Conservation (phyloP, 2,797 vertebrate species). For the Pitangus sulphuratus region DNA sequence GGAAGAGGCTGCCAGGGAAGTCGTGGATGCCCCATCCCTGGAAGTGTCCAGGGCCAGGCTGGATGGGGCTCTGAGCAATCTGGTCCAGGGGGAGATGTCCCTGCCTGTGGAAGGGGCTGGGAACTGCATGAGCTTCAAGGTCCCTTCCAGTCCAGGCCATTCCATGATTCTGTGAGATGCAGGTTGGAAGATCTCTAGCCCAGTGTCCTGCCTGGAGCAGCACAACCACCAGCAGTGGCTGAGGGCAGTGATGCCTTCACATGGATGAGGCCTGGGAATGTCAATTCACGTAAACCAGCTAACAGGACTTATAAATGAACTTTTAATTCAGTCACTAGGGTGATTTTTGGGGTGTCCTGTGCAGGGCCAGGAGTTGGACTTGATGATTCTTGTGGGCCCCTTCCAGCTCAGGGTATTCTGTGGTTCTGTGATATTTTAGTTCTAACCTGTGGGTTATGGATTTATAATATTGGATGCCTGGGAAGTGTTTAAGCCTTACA, state of each 20-base stretch:
- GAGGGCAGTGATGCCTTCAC: background rate
- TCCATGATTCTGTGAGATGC: background rate
- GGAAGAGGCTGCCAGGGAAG: too few species aligned
- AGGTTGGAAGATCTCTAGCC: background rate
- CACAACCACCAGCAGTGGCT: background rate
- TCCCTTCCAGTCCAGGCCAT: too few species aligned
- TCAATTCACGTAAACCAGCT: too few species aligned
- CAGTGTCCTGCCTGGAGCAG: background rate
- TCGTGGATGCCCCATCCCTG: too few species aligned
- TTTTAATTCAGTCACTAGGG: background rate
- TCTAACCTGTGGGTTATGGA: background rate
- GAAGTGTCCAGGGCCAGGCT: too few species aligned
- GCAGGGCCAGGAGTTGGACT: background rate
- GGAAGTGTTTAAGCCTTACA: background rate
- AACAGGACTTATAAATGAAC: too few species aligned
- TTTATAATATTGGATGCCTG: background rate
- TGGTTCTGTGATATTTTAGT: background rate
- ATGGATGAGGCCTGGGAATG: background rate
- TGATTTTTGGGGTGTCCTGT: background rate
- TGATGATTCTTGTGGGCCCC: background rate
- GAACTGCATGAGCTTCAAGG: too few species aligned
- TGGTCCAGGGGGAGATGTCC: too few species aligned
- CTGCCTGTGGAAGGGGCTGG: too few species aligned
- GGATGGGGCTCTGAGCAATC: too few species aligned
- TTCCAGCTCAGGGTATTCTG: background rate